Conservation (phyloP, 2,888 invertebrate genomes). For the Salticus scenicus region DNA sequence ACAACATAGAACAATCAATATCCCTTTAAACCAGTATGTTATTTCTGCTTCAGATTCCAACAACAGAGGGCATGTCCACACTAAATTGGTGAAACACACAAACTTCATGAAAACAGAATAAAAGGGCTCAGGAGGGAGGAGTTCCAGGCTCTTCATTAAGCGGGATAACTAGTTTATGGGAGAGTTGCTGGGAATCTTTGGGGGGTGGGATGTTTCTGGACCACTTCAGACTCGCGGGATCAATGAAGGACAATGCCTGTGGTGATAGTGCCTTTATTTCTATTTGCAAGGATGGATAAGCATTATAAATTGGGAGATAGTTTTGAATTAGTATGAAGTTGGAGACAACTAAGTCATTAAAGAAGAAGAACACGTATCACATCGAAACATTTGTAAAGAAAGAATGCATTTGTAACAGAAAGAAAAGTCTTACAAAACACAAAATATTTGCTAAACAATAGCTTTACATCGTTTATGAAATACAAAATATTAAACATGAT, state of each 20-base stretch:
- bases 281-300: constrained; percentile 9
- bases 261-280: background rate
- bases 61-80: background rate
- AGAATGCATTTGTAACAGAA: too few relatives aligned
- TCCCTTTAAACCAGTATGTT: background rate
- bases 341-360: background rate
- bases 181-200: constrained; percentile 10
- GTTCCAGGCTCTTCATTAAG: constrained; percentile 46
- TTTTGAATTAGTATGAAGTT: background rate
- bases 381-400: too few relatives aligned
- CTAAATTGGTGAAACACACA: background rate
- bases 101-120: constrained; percentile 34
- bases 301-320: constrained; percentile 6
- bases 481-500: too few relatives aligned
- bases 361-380: background rate
- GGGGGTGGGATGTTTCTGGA: constrained; percentile 9
- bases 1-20: background rate
- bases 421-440: too few relatives aligned
- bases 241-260: constrained; percentile 12
- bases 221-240: constrained; percentile 2
- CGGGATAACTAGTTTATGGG: constrained; percentile 58
- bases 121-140: constrained; percentile 30
- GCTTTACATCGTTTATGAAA: too few relatives aligned
- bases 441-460: too few relatives aligned
- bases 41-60: background rate